These are phyloP conservation scores for Nycticebus coucang DNA, from an alignment of 2,113 vertebrate species.

Conservation along the genomic window DNA sequence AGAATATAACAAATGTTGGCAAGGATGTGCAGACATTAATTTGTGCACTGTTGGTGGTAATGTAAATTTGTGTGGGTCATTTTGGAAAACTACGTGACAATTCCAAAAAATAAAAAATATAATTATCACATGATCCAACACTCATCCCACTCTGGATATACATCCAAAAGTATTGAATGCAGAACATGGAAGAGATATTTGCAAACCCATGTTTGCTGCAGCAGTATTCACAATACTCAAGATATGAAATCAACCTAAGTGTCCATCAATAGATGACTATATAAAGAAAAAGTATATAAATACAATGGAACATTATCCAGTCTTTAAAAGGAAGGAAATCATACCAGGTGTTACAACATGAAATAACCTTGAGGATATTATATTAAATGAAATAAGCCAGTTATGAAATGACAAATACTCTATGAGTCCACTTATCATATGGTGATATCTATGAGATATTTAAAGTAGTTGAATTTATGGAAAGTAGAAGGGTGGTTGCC, in stretches of 20 bases:
- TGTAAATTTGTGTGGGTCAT: neutral
- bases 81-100: neutral
- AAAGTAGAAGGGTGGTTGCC: neutral
- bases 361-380: neutral
- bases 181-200: neutral
- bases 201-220: no score
- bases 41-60: neutral
- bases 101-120: neutral
- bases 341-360: neutral
- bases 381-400: neutral
- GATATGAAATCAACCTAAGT: neutral
- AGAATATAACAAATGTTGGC: neutral
- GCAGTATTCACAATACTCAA: neutral
- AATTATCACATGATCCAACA: neutral
- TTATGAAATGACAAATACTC: neutral
- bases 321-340: neutral
- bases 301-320: neutral
- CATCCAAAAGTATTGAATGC: neutral
- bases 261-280: neutral
- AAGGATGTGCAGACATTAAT: neutral
- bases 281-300: neutral
- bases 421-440: neutral
- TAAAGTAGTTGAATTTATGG: constrained; percentile 1
- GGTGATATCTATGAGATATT: neutral
- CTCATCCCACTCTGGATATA: neutral